phyloP scores from a whole-genome alignment of 2,888 invertebrate genomes.

The Athalia circularis region DNA sequence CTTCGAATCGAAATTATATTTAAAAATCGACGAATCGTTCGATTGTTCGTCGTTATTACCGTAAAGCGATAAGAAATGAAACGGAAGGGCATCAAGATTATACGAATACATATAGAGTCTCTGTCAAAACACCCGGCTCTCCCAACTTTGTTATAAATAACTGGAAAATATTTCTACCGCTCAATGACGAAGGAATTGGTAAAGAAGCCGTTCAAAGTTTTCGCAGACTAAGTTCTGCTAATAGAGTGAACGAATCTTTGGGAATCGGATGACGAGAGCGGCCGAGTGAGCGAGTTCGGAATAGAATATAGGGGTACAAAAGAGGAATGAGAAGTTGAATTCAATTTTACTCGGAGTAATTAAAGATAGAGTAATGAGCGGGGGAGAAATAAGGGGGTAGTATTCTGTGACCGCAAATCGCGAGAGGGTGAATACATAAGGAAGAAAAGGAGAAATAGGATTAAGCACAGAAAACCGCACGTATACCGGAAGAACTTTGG shows the following conservation, averaged over 20 bases:
- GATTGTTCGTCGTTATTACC: not conserved
- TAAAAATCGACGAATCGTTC: conserved; percentile 5
- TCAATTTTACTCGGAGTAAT: conserved; percentile 50
- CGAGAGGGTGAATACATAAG: conserved; percentile 22
- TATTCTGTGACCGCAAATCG: conserved; percentile 26
- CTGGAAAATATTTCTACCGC: not conserved
- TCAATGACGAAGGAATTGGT: not conserved
- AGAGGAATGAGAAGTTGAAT: conserved; percentile 50
- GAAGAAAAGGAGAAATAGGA: conserved; percentile 42
- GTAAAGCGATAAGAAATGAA: not conserved
- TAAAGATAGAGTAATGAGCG: conserved; percentile 45
- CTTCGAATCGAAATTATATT: not conserved
- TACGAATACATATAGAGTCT: no score
- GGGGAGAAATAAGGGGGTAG: conserved; percentile 28
- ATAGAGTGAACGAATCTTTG: conserved; percentile 54
- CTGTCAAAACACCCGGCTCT: no score
- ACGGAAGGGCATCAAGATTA: conserved; percentile 16
- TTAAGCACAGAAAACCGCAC: not conserved
- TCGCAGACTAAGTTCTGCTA: conserved; percentile 42
- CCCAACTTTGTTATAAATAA: no score
- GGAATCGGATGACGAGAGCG: conserved; percentile 48
- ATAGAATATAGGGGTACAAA: not conserved
- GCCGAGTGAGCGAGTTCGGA: not conserved
- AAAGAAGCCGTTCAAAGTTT: conserved; percentile 6
- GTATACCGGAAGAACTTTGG: not conserved